Percentiles rank a stretch among this genome's conserved stretches.
Evolutionary conservation across 2,888 invertebrate genomes (phyloP).

Genomic region (Pammene aurita): DNA sequence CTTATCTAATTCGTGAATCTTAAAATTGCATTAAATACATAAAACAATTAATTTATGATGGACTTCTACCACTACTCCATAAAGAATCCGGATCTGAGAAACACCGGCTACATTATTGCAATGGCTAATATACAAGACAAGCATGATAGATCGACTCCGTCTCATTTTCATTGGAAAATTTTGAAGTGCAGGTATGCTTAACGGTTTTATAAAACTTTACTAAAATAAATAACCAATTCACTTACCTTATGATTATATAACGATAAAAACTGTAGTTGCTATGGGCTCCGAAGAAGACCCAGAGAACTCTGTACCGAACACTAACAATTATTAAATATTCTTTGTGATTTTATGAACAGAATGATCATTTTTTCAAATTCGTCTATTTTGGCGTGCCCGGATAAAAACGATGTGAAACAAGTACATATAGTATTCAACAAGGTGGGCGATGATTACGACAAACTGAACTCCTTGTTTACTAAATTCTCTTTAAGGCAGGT

Average conservation of each 20-base stretch:
- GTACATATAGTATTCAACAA: constrained; percentile 72
- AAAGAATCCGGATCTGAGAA: constrained; percentile 65
- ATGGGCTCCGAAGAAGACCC: no score
- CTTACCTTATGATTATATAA: no score
- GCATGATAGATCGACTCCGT: constrained; percentile 76
- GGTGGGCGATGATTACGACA: constrained; percentile 67
- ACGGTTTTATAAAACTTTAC: no score
- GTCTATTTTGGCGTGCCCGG: constrained; percentile 71
- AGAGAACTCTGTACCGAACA: no score
- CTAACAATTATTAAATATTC: no score
- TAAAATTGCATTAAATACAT: not conserved
- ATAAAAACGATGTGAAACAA: constrained; percentile 66
- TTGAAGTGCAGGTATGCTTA: constrained; percentile 70
- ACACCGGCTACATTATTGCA: constrained; percentile 66
- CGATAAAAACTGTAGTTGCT: no score
- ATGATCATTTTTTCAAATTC: constrained; percentile 77
- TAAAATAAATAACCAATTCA: no score
- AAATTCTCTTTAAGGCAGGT: constrained; percentile 72
- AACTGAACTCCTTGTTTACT: constrained; percentile 64
- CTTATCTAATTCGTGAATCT: not conserved
- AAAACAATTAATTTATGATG: constrained; percentile 48
- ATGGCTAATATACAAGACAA: constrained; percentile 71
- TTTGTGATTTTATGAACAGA: constrained; percentile 50
- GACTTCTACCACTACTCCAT: constrained; percentile 59
- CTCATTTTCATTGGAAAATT: constrained; percentile 77